Conservation (phyloP, 2,113 vertebrate species). For the Xiphias gladius region DNA sequence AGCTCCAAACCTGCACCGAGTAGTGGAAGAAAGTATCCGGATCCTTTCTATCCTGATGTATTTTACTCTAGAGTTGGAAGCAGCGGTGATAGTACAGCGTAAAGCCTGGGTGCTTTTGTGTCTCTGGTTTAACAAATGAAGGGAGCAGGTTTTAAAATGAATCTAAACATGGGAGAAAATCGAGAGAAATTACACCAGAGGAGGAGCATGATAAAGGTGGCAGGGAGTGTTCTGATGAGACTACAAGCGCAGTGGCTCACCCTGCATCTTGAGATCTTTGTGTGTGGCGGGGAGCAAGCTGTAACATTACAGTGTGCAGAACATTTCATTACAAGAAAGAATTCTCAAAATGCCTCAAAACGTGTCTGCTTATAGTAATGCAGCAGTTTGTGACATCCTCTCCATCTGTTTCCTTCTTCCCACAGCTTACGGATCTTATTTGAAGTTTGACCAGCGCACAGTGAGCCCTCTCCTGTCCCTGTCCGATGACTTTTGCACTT, state of each 20-base stretch:
- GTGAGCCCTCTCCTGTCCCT: conserved; percentile 89
- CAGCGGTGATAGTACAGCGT: too few relatives aligned
- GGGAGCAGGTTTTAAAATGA: too few relatives aligned
- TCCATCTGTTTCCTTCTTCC: neutral
- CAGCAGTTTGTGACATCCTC: neutral
- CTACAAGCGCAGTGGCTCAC: too few relatives aligned
- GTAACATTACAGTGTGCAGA: neutral
- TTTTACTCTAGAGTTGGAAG: too few relatives aligned
- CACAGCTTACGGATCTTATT: conserved; percentile 74
- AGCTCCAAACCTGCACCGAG: too few relatives aligned
- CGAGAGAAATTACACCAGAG: too few relatives aligned
- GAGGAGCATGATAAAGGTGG: too few relatives aligned
- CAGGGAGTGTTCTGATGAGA: neutral
- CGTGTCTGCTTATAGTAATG: neutral
- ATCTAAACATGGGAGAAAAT: too few relatives aligned
- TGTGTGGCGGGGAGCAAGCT: neutral
- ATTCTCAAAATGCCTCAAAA: neutral
- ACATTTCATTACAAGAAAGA: neutral
- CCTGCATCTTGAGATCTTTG: neutral
- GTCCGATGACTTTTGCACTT: conserved; percentile 86
- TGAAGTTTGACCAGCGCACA: conserved; percentile 88
- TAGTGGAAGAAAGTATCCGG: too few relatives aligned
- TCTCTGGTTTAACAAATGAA: too few relatives aligned
- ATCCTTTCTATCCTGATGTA: too few relatives aligned
- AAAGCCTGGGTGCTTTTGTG: too few relatives aligned